Evolutionary conservation across 2,888 invertebrate genomes (phyloP).

Genomic region (Agrotis segetum): DNA sequence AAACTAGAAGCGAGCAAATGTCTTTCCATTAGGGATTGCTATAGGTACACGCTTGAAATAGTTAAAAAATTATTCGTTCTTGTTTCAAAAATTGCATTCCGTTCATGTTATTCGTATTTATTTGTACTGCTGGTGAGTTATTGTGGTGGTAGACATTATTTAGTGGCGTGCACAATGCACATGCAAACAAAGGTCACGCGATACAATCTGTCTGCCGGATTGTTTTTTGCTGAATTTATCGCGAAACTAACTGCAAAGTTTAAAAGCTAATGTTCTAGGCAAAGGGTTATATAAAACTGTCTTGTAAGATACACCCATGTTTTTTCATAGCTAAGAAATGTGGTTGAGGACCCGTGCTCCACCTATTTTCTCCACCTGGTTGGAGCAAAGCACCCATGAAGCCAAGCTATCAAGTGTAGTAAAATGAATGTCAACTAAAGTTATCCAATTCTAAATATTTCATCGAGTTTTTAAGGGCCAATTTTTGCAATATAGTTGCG

Average conservation of each 20-base stretch:
- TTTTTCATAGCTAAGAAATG: too few species aligned
- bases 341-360: too few species aligned
- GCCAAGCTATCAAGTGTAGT: too few species aligned
- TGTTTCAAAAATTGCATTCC: conserved; percentile 18
- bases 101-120: conserved; percentile 25
- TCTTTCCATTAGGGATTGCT: not conserved
- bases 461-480: too few species aligned
- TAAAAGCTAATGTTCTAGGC: conserved; percentile 16
- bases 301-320: not conserved
- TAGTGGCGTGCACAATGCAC: conserved; percentile 22
- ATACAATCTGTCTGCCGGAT: conserved; percentile 51
- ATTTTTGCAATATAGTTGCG: not conserved
- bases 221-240: conserved; percentile 46
- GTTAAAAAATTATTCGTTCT: conserved; percentile 10
- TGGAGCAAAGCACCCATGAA: too few species aligned
- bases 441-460: not conserved
- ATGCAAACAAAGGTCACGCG: conserved; percentile 56
- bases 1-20: not conserved
- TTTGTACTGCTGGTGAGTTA: conserved; percentile 36
- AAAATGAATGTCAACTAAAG: not conserved
- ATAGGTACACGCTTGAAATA: not conserved
- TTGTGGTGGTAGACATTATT: conserved; percentile 43
- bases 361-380: too few species aligned
- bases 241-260: conserved; percentile 25
- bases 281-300: not conserved